Base-by-base conservation (phyloP, 2,113 vertebrate species). In the Clupea harengus region DNA sequence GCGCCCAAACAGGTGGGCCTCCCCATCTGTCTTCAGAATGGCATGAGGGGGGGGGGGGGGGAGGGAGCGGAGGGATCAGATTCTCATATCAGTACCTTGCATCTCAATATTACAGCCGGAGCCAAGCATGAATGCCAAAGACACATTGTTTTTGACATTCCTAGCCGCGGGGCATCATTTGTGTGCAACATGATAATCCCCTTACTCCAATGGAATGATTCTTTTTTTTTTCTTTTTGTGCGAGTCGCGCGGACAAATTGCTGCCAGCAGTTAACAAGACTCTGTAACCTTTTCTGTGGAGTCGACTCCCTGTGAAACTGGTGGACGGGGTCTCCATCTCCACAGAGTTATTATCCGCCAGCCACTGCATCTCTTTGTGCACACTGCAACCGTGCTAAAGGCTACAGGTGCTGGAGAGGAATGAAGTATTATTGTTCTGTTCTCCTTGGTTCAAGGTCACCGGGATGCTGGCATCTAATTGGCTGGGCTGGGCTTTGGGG, bases 151-250 rank as follows among this genome's bases (percentile, higher is more conserved):
- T 78, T 32, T 78, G 72, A 32, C 72, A 78, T 78, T 78, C 72
- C 72, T 4, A 39, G 72, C 72, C 72, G 15, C 72, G 11, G 72
- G 72, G 72, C 72, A 78, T 78, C 72, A 78, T 78, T 78, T 39
- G 72, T 78, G 72, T 78, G 72, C 72, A 78, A 78, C 72, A 78
- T 78, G 72, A 78, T 78, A 78, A 78, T 78, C 72, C 72, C 72
- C 15, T 78, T 32, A 32, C 72, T 78, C 11, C 72, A 15, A 17
- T 78, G 72, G 72, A 78, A 78, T 78, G 72, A 78, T 78, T 11
- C 0, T 75, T 75, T 75, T 75, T 28, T 15, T 32, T 32, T 78
- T 32, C 6, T 15, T 17, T 17, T 64, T 22, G n/a, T n/a, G 72
- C 72, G 0, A 78, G 72, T 44, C 32, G 72, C 72, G 72, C 2